These are phyloP conservation scores for Matsumyia berberina DNA, from an alignment of 2,888 invertebrate genomes.

Conservation along the genomic window DNA sequence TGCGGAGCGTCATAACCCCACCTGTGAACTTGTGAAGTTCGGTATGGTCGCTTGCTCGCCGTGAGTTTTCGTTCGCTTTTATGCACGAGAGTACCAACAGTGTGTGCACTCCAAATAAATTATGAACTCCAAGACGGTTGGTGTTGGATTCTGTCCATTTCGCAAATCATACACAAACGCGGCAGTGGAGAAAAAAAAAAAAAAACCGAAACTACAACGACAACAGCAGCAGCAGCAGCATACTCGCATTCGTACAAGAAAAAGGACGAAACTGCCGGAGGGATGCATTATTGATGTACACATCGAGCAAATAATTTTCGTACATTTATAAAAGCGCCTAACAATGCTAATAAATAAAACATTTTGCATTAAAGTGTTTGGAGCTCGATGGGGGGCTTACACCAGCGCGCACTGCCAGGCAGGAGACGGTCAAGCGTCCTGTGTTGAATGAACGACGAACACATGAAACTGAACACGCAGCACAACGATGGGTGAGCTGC, in stretches of 20 bases:
- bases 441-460: conserved; percentile 36
- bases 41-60: conserved; percentile 22
- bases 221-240: conserved; percentile 33
- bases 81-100: conserved; percentile 23
- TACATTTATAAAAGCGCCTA: conserved; percentile 78
- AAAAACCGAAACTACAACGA: conserved; percentile 13
- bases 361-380: conserved; percentile 79
- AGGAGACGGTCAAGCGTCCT: conserved; percentile 28
- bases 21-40: conserved; percentile 75
- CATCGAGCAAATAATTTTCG: conserved; percentile 79
- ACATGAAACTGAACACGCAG: conserved; percentile 57
- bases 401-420: conserved; percentile 49
- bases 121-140: conserved; percentile 60
- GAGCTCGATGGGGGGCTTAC: conserved; percentile 77
- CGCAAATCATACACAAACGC: conserved; percentile 69
- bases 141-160: conserved; percentile 73
- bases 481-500: neutral
- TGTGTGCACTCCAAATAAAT: conserved; percentile 65
- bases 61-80: conserved; percentile 15
- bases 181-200: conserved; percentile 26
- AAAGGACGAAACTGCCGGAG: conserved; percentile 75
- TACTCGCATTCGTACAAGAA: conserved; percentile 47
- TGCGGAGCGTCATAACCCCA: conserved; percentile 64
- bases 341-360: conserved; percentile 80
- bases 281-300: conserved; percentile 78